A percentile compares a stretch with the other conserved stretches of the same genome.
These are phyloP conservation scores for Xylota sylvarum DNA, from an alignment of 2,888 invertebrate species.

Conservation along the genomic window DNA sequence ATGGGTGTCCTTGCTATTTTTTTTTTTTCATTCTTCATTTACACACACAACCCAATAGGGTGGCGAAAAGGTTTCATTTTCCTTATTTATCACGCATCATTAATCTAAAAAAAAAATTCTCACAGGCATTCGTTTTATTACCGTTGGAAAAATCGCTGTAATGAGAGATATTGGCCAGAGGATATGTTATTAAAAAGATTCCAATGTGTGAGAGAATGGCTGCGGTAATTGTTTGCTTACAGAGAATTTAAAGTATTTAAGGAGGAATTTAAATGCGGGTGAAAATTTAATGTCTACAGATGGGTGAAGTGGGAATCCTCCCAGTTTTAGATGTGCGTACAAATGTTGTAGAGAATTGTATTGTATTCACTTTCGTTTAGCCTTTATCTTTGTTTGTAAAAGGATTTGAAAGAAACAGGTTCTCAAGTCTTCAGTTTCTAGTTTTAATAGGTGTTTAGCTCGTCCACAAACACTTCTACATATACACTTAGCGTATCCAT, in stretches of 20 bases:
- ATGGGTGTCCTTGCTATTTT: neutral
- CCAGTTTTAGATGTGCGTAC: too few relatives aligned
- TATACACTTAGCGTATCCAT: too few relatives aligned
- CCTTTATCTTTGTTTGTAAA: too few relatives aligned
- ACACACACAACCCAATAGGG: neutral
- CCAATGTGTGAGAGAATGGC: neutral
- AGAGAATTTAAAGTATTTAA: neutral
- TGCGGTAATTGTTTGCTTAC: neutral
- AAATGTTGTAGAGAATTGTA: too few relatives aligned
- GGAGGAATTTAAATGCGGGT: neutral
- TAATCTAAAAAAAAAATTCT: conserved; percentile 20
- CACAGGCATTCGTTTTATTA: neutral
- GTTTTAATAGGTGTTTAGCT: too few relatives aligned
- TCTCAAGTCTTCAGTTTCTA: too few relatives aligned
- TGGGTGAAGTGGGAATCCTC: too few relatives aligned
- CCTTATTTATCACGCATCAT: conserved; percentile 18
- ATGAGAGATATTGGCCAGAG: neutral
- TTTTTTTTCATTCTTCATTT: neutral
- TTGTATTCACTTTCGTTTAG: too few relatives aligned
- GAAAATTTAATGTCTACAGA: too few relatives aligned
- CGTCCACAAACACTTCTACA: too few relatives aligned
- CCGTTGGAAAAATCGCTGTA: neutral
- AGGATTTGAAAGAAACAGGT: too few relatives aligned
- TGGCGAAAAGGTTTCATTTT: neutral
- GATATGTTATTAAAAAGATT: neutral